Conservation (phyloP, 2,113 vertebrate genomes). For the Typhlomys cinereus region DNA sequence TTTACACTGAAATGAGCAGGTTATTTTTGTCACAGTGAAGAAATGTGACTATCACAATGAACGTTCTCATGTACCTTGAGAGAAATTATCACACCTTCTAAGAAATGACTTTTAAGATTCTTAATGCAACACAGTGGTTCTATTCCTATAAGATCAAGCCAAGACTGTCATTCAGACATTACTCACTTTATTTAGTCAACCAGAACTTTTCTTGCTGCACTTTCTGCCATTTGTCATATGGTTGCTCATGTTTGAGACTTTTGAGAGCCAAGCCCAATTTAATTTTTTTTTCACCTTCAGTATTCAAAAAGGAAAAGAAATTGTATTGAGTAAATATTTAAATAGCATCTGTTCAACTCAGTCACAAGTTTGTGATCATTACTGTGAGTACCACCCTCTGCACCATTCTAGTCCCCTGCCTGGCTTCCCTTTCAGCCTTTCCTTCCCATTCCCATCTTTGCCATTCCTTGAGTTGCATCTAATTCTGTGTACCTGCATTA, state of each 20-base stretch:
- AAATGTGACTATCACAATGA: neutral
- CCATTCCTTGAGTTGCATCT: neutral
- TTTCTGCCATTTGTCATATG: neutral
- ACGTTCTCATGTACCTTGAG: neutral
- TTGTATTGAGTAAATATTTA: neutral
- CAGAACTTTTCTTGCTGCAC: neutral
- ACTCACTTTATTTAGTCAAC: neutral
- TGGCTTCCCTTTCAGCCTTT: neutral
- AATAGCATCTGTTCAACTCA: neutral
- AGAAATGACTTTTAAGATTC: constrained; percentile 39
- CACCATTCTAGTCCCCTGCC: neutral
- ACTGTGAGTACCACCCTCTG: neutral
- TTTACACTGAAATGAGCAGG: neutral
- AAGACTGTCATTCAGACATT: neutral
- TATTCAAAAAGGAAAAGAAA: neutral
- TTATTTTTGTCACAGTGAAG: neutral
- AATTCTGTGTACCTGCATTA: neutral
- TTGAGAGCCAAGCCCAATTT: neutral
- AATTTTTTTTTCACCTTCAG: neutral
- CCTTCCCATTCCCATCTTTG: neutral
- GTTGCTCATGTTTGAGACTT: neutral
- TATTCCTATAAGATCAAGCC: neutral
- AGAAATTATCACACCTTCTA: neutral
- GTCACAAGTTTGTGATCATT: neutral
- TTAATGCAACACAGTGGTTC: neutral